phyloP scores from a whole-genome alignment of 2,888 invertebrate species.

The Meteorus cinctellus region DNA sequence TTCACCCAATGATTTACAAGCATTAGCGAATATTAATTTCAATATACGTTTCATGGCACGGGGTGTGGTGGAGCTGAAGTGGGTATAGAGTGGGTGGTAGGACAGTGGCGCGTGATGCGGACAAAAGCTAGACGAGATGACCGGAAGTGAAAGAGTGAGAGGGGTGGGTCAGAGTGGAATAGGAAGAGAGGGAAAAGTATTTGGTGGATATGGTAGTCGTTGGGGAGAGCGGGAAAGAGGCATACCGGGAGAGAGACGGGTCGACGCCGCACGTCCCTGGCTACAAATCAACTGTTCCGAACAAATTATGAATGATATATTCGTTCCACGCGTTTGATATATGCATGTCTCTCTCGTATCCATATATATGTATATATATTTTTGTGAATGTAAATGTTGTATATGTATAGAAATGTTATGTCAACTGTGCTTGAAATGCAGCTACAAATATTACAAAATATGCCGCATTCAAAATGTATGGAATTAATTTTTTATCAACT shows the following conservation, averaged over 20 bases:
- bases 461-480: slow-evolving; percentile 35
- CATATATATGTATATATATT: slow-evolving; percentile 44
- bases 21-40: slow-evolving; percentile 73
- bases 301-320: slow-evolving; percentile 74
- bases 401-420: slow-evolving; percentile 28
- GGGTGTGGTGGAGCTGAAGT: slow-evolving; percentile 49
- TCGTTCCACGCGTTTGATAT: slow-evolving; percentile 70
- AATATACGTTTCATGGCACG: slow-evolving; percentile 66
- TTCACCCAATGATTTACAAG: slow-evolving; percentile 71
- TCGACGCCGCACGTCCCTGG: slow-evolving; percentile 70
- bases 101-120: slow-evolving; percentile 56
- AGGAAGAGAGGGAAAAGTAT: slow-evolving; percentile 42
- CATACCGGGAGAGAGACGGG: slow-evolving; percentile 57
- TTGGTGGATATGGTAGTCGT: slow-evolving; percentile 38
- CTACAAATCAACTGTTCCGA: slow-evolving; percentile 72
- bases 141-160: slow-evolving; percentile 45
- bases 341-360: slow-evolving; percentile 61
- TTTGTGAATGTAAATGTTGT: slow-evolving; percentile 53
- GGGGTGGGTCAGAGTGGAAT: slow-evolving; percentile 10
- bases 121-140: slow-evolving; percentile 56
- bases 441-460: slow-evolving; percentile 51
- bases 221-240: slow-evolving; percentile 47
- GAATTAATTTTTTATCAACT: slow-evolving; percentile 30
- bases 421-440: slow-evolving; percentile 6
- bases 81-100: slow-evolving; percentile 19